Evolutionary conservation across 1,140 invertebrate genomes (phyloP).

Genomic region (Pseudomyrmex pallidus): DNA sequence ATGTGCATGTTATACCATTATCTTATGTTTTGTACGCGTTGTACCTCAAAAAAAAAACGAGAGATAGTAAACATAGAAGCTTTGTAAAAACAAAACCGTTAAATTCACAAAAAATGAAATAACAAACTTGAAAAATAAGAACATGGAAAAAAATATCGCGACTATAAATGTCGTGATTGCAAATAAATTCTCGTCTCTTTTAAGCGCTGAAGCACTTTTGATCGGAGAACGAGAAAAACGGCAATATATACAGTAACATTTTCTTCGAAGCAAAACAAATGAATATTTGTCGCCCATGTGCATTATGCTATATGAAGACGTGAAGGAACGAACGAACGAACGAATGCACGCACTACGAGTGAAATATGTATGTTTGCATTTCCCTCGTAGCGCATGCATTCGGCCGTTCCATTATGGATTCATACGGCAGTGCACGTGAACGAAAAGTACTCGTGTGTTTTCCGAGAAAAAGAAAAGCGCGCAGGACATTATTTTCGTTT

Average conservation of each 20-base stretch:
- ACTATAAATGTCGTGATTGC: neutral
- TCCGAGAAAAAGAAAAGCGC: neutral
- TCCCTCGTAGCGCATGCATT: conserved; percentile 41
- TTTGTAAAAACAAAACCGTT: no score
- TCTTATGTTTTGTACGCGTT: neutral
- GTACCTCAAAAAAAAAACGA: no score
- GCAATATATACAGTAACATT: neutral
- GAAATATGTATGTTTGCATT: conserved; percentile 52
- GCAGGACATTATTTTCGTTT: conserved; percentile 4
- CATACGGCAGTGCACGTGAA: conserved; percentile 37
- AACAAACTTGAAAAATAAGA: neutral
- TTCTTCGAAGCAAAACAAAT: neutral
- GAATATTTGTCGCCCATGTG: conserved; percentile 18
- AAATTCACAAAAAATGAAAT: neutral
- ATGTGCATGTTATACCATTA: neutral
- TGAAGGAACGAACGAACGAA: conserved; percentile 25
- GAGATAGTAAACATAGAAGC: neutral
- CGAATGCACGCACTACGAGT: conserved; percentile 30
- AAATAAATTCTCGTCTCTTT: neutral
- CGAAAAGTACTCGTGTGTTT: conserved; percentile 34
- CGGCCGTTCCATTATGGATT: conserved; percentile 46
- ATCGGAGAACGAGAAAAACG: conserved; percentile 3
- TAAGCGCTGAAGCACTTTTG: neutral
- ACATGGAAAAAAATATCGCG: neutral
- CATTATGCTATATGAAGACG: conserved; percentile 29